These are phyloP conservation scores for Melitaea athalia DNA, from an alignment of 2,888 invertebrate species.

Conservation along the genomic window DNA sequence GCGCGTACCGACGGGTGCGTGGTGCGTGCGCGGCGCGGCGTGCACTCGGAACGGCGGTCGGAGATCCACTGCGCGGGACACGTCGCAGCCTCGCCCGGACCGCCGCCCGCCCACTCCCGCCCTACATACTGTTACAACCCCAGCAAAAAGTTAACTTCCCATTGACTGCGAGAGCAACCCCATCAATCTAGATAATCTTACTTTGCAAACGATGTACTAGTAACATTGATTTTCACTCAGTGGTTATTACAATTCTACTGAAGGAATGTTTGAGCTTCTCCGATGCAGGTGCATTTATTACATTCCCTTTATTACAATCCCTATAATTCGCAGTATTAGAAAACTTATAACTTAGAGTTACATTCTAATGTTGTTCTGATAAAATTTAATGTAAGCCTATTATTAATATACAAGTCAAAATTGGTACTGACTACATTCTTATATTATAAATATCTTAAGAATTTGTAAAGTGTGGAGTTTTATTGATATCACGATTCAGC, in stretches of 20 bases:
- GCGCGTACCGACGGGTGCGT: conserved; percentile 78
- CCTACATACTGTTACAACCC: conserved; percentile 44
- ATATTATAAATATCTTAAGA: no score
- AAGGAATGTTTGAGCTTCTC: conserved; percentile 12
- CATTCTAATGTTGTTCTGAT: not conserved
- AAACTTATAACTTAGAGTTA: not conserved
- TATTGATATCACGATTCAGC: no score
- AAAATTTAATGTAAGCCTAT: no score
- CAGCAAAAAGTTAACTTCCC: conserved; percentile 46
- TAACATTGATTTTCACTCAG: not conserved
- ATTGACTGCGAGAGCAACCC: conserved; percentile 13
- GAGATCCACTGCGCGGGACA: conserved; percentile 68
- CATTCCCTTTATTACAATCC: conserved; percentile 21
- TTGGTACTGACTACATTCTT: no score
- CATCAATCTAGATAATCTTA: conserved; percentile 7
- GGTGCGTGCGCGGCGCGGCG: conserved; percentile 70
- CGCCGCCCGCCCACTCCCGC: conserved; percentile 59
- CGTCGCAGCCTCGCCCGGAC: conserved; percentile 62
- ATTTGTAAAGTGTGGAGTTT: no score
- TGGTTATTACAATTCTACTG: not conserved
- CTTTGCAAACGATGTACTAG: conserved; percentile 11
- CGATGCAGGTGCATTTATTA: conserved; percentile 10
- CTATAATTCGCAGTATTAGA: conserved; percentile 28
- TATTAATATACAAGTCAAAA: no score
- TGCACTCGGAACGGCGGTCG: conserved; percentile 77